Evolutionary conservation across 1,140 invertebrate species (phyloP), one percentile per base, ranked within the genome.

Genomic region (Tribolium madens): DNA sequence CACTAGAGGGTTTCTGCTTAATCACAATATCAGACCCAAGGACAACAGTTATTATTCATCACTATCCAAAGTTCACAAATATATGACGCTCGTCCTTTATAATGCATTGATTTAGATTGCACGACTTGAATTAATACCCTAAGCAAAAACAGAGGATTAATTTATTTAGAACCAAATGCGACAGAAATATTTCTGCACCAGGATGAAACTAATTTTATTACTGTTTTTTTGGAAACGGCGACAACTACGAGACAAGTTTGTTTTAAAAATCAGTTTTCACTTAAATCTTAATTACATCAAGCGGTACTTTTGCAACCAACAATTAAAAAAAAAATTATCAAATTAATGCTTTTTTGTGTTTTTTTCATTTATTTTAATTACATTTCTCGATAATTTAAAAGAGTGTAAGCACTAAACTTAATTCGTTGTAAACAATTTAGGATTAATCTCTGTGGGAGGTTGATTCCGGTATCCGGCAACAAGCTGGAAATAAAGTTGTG

Each of bases 41-140:
- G 26, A 64, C 21, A 31, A 64, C 57, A 33, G 26, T 64, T 64
- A 26, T 64, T 64, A 64, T 33, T 33, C 57, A 26, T 17, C 53
- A 26, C 17, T 26, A 26, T 26, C 18, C 26, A 64, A 64, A 64
- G 57, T 64, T 64, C 10, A 14, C 26, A n/a, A 64, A 36, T 31
- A 64, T 33, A 9, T 42, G 36, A 1, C 13, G 57, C 12, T 64
- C 57, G 26, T 33, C 57, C 57, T 64, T 33, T 64, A 64, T 64
- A 33, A 33, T 26, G 57, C 26, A 64, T n/a, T 64, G 57, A 64
- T 64, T 64, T 64, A 64, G 57, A n/a, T 14, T n/a, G 18, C 57
- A n/a, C 21, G 57, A 12, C 26, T 64, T 64, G 57, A 33, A 64
- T 64, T 57, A 64, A 64, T 12, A 26, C 0, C n/a, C 10, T 33